Evolutionary conservation across 1,140 invertebrate genomes (phyloP).

Genomic region (Gryllus bimaculatus): DNA sequence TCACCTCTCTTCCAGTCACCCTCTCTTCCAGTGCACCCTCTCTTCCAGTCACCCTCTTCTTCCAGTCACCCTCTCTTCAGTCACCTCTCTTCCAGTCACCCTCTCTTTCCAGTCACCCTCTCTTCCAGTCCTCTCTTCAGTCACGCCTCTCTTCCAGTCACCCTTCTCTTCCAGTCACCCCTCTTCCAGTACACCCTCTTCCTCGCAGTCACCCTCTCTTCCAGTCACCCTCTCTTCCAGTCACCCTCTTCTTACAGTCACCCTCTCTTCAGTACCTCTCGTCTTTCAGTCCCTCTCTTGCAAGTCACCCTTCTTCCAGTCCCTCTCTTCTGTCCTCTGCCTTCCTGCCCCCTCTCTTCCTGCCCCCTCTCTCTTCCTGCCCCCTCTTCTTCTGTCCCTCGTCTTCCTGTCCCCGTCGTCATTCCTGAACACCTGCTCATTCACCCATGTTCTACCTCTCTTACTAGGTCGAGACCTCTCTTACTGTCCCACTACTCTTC

Average conservation of each 20-base stretch:
- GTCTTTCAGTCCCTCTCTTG: too few species aligned
- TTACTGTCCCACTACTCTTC: too few species aligned
- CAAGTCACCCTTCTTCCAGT: too few species aligned
- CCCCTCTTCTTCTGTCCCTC: not conserved
- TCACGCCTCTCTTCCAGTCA: not conserved
- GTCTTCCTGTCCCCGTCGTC: too few species aligned
- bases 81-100: not conserved
- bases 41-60: not conserved
- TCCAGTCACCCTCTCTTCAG: not conserved
- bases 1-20: too few species aligned
- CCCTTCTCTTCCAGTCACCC: not conserved
- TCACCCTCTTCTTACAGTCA: not conserved
- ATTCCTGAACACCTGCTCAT: too few species aligned
- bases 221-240: not conserved
- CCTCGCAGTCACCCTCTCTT: not conserved
- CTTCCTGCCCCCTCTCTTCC: not conserved
- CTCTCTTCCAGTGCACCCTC: not conserved
- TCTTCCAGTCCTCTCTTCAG: not conserved
- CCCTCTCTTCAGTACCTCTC: not conserved
- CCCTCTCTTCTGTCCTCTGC: not conserved
- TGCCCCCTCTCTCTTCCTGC: not conserved
- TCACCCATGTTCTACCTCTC: too few species aligned
- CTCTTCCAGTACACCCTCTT: not conserved
- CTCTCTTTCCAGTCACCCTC: not conserved
- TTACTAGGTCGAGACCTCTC: too few species aligned